Evolutionary conservation across 2,888 invertebrate species (phyloP), one percentile per base, ranked within the genome.

Genomic region (Protodeltote pygarga): DNA sequence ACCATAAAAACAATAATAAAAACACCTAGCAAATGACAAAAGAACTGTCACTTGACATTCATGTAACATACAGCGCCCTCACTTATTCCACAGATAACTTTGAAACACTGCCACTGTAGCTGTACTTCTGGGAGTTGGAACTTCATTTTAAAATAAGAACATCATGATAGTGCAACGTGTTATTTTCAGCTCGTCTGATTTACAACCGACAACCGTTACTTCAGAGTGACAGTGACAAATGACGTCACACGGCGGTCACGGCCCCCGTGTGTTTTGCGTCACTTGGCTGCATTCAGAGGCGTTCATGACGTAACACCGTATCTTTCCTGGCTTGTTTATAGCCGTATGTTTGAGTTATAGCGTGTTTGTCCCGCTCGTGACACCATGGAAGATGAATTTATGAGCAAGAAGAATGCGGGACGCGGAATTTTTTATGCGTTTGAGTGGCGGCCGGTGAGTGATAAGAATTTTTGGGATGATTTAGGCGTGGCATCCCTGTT

Each of bases 171-270:
- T 59, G 38, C 46, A 52, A 47, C 39, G 33, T 55, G 44, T 53
- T 60, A 52, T 57, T 67, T 65, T 59, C 40, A 58, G 51, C 42
- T 49, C 61, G 73, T 74, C 79, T 79, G 82, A 85, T 83, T 83
- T 83, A 83, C 77, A 77, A 78, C n/a, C n/a, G n/a, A n/a, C 71
- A 76, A 73, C 75, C 74, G 78, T 77, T 71, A 75, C 65, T 65
- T 64, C 55, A 73, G 77, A 79, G 73, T 75, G 88, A 86, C 87
- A 77, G 72, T 83, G 83, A 89, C 81, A 81, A 87, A 89, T 85
- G 80, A 85, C 85, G 81, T 85, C 83, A 84, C 75, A 67, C 41
- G 58, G 50, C 71, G 79, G 77, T 81, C 85, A 81, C 73, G 75
- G 73, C 63, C 77, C 63, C 77, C 77, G 75, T 77, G 76, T 83